phyloP scores from a whole-genome alignment of 2,797 vertebrate genomes.

The Megalops cyprinoides region DNA sequence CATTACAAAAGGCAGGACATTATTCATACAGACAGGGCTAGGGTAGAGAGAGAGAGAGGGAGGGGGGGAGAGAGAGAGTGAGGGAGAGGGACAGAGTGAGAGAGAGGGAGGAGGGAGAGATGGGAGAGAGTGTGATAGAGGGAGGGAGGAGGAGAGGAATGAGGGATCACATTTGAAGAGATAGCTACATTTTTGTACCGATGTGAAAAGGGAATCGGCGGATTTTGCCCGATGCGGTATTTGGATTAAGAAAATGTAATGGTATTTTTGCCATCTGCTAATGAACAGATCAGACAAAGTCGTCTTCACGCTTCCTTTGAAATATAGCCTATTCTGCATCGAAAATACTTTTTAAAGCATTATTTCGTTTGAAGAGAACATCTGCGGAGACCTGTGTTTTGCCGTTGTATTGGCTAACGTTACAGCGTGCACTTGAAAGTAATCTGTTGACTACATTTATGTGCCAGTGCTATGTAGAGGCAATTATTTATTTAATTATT shows the following conservation, averaged over 20 bases:
- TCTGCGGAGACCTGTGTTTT: slow-evolving; percentile 16
- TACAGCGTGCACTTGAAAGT: slow-evolving; percentile 18
- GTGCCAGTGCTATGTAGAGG: slow-evolving; percentile 4
- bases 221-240: slow-evolving; percentile 56
- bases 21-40: slow-evolving; percentile 88
- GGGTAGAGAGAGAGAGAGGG: slow-evolving; percentile 73
- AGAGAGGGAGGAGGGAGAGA: slow-evolving; percentile 43
- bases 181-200: slow-evolving; percentile 66
- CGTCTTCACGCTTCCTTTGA: neutral
- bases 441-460: neutral
- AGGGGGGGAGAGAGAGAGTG: slow-evolving; percentile 63
- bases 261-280: slow-evolving; percentile 35
- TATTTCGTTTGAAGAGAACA: slow-evolving; percentile 4
- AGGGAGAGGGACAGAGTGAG: slow-evolving; percentile 57
- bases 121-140: slow-evolving; percentile 44
- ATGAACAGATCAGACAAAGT: slow-evolving; percentile 1
- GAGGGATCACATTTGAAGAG: slow-evolving; percentile 62
- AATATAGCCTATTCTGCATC: neutral
- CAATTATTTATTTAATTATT: slow-evolving; percentile 22
- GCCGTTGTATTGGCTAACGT: slow-evolving; percentile 5
- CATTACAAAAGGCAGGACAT: slow-evolving; percentile 88
- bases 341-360: neutral
- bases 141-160: slow-evolving; percentile 65
- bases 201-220: slow-evolving; percentile 61
- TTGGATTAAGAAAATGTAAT: slow-evolving; percentile 63